A percentile compares a stretch with the other conserved stretches of the same genome.
These are phyloP conservation scores for Drosophila miranda DNA, from an alignment of 1,140 invertebrate species.

Conservation along the genomic window DNA sequence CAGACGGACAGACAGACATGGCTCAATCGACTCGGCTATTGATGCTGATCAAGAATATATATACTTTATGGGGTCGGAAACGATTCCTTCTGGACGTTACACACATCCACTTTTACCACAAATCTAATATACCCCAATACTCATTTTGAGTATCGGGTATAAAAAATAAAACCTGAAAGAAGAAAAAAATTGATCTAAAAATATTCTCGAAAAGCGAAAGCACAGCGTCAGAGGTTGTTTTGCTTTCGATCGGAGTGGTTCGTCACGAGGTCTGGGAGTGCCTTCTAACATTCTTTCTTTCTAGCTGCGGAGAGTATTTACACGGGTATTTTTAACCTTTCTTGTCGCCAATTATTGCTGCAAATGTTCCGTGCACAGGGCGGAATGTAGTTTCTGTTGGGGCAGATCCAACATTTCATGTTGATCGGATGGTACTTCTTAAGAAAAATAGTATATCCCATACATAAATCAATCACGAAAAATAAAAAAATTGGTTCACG, in stretches of 20 bases:
- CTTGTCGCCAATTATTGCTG: constrained; percentile 35
- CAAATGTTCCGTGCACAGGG: constrained; percentile 47
- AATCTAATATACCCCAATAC: too few species aligned
- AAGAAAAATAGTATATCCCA: not conserved
- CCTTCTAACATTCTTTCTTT: constrained; percentile 31
- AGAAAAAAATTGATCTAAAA: constrained; percentile 41
- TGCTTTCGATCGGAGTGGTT: constrained; percentile 17
- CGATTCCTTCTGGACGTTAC: too few species aligned
- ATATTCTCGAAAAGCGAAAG: constrained; percentile 48
- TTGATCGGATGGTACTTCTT: too few species aligned
- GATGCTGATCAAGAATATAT: too few species aligned
- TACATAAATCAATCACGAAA: not conserved
- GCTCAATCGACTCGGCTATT: too few species aligned
- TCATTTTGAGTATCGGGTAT: too few species aligned
- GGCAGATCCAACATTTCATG: too few species aligned
- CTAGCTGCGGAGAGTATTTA: constrained; percentile 10
- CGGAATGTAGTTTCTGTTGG: constrained; percentile 28
- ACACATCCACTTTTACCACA: too few species aligned
- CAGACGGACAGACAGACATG: too few species aligned
- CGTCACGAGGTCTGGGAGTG: constrained; percentile 19
- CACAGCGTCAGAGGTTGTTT: constrained; percentile 34
- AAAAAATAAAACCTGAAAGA: too few species aligned
- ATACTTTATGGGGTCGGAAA: too few species aligned
- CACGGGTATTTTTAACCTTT: constrained; percentile 10
- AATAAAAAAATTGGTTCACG: not conserved